phyloP scores from a whole-genome alignment of 1,140 invertebrate genomes.

The Dreissena polymorpha region DNA sequence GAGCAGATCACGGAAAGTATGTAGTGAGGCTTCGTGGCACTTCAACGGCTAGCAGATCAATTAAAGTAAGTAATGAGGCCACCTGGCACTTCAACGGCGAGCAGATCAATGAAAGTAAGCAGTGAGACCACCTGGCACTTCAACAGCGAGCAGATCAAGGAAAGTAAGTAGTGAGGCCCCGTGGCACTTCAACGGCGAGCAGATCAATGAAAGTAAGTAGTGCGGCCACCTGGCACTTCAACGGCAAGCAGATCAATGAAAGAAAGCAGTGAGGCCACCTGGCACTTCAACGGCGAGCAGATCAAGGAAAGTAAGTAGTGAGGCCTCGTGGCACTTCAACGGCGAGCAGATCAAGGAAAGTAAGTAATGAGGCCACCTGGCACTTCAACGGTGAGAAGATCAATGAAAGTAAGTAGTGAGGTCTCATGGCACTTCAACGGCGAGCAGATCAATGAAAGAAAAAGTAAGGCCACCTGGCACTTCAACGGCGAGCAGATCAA shows the following conservation, averaged over 20 bases:
- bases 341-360: slow-evolving; percentile 60
- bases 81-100: background rate
- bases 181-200: slow-evolving; percentile 65
- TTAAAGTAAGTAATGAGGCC: slow-evolving; percentile 38
- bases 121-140: background rate
- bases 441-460: too few species aligned
- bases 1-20: too few species aligned
- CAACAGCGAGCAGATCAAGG: too few species aligned
- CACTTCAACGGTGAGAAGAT: too few species aligned
- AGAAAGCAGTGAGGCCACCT: background rate
- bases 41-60: slow-evolving; percentile 62
- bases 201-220: slow-evolving; percentile 57
- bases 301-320: too few species aligned
- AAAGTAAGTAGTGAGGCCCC: slow-evolving; percentile 54
- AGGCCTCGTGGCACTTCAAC: slow-evolving; percentile 65
- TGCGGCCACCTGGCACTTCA: background rate
- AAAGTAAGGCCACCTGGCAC: slow-evolving; percentile 65
- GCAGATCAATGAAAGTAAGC: background rate
- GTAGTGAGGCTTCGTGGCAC: slow-evolving; percentile 60
- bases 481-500: slow-evolving; percentile 62
- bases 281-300: too few species aligned
- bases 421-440: background rate
- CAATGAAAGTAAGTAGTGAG: background rate
- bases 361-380: slow-evolving; percentile 6
- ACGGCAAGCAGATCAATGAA: too few species aligned